Base-by-base conservation (phyloP, 1,140 invertebrate genomes). In the Lysiphlebus fabarum region DNA sequence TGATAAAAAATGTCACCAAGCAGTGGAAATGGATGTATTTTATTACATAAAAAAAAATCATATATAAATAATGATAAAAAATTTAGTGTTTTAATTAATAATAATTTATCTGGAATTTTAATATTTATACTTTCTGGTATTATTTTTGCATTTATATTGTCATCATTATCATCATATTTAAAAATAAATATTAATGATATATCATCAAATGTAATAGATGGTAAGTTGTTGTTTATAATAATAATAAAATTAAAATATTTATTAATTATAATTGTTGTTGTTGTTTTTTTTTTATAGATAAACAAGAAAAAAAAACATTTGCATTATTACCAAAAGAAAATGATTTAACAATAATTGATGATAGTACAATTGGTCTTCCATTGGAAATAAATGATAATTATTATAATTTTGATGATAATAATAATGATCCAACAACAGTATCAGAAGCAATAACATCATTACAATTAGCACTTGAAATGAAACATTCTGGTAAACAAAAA, bases 401-500 rank as follows among this genome's bases (percentile, higher is more conserved):
- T 51, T 26, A 26, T 26, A 61, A 68, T 40, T 58, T 65, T 6
- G 51, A 69, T 33, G 14, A 63, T 41, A 5, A 44, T 55, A 56
- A 70, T 58, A 26, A 26, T 26, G 37, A 69, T 36, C 65, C 58
- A n/a, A 78, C 81, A 0, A 71, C 75, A 7, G 76, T 78, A 54
- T 68, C 79, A 9, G 95, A 98, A 82, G 92, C 94, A 1, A 77
- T 94, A 14, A 86, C 88, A 54, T 89, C 92, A 1, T 73, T 96
- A 54, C 86, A 91, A 62, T 84, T 92, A 38, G 94, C 94, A 0
- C 68, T 92, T 56, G 90, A 93, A 63, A 90, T 95, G 86, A 89
- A 90, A 71, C 80, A 84, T 51, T 77, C 83, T 10, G 92, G 92
- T 0, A 96, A 95, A 75, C 78, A 84, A 51, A 88, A 91, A 36